Evolutionary conservation across 2,113 vertebrate species (phyloP), one percentile per base, ranked within the genome.

Genomic region (Erpornis zantholeuca): DNA sequence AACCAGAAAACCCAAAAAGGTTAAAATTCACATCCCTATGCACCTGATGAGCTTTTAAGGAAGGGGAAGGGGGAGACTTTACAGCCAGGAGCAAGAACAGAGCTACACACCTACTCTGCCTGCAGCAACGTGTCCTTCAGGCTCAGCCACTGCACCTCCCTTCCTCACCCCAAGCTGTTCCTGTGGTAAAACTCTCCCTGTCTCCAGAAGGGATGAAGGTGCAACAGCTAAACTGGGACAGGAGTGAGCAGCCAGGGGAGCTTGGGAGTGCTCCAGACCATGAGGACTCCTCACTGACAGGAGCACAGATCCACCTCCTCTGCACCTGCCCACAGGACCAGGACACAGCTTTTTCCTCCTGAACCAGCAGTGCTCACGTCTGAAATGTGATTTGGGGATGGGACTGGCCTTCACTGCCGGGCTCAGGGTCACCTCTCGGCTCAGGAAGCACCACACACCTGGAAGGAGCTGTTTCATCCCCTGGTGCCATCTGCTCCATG

Each of bases 201-300:
- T 20, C 29, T 23, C 44, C 25, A 64, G 47, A 33, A 44, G 3
- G 21, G 23, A 47, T n/a, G 61, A 71, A n/a, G 44, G 35, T 2
- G 0, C 7, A 85, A 13, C 44, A 69, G 44, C 11, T 47, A 11
- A 70, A 28, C 33, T 14, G 16, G 21, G 54, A 59, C 0, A 60
- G 52, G 44, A 64, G 61, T 0, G 10, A 89, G 44, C 47, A 87
- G 61, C 18, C 35, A 29, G 12, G 16, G 38, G 61, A 15, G 12
- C 33, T 9, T 10, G 22, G 9, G 42, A 63, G 12, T 13, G 44
- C 54, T 66, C 6, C 68, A 65, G 19, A 35, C 22, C 47, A 6
- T 0, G 3, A 38, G 33, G 4, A 47, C 33, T 40, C 28, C 23
- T 13, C 5, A 0, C 5, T 2, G 1, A 11, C 23, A 75, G 53